Evolutionary conservation across 2,113 vertebrate genomes (phyloP).

Genomic region (Vireo altiloquus): DNA sequence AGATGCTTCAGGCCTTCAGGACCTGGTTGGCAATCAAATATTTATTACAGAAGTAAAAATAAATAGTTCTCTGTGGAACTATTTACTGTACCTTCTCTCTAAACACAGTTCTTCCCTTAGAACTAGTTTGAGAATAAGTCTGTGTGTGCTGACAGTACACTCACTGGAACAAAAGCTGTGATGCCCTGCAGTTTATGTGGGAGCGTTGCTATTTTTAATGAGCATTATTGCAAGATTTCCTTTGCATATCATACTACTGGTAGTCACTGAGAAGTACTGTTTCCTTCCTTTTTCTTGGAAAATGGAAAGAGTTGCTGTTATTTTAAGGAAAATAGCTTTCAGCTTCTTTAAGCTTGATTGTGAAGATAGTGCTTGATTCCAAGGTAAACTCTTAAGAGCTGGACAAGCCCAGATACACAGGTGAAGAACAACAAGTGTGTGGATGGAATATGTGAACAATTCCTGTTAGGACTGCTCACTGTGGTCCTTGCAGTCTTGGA

Average conservation of each 20-base stretch:
- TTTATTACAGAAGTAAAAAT: background rate
- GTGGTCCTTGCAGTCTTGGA: background rate
- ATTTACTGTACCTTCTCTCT: background rate
- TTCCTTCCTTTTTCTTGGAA: background rate
- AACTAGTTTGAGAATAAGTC: background rate
- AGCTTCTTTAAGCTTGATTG: background rate
- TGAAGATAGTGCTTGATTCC: background rate
- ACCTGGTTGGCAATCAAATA: background rate
- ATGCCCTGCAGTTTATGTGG: background rate
- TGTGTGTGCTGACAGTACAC: background rate
- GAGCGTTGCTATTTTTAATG: background rate
- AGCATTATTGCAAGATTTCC: background rate
- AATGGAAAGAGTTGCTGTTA: background rate
- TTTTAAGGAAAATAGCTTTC: background rate
- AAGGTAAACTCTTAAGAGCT: background rate
- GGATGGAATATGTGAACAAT: background rate
- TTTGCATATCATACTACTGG: background rate
- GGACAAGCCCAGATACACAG: background rate
- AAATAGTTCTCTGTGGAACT: background rate
- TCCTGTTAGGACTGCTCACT: background rate
- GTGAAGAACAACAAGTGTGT: background rate
- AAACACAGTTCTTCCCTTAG: background rate
- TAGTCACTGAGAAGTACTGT: background rate
- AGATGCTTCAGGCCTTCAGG: background rate
- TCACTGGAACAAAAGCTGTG: background rate